Conservation (phyloP, 2,113 vertebrate genomes). For the Coracopsis vasa region DNA sequence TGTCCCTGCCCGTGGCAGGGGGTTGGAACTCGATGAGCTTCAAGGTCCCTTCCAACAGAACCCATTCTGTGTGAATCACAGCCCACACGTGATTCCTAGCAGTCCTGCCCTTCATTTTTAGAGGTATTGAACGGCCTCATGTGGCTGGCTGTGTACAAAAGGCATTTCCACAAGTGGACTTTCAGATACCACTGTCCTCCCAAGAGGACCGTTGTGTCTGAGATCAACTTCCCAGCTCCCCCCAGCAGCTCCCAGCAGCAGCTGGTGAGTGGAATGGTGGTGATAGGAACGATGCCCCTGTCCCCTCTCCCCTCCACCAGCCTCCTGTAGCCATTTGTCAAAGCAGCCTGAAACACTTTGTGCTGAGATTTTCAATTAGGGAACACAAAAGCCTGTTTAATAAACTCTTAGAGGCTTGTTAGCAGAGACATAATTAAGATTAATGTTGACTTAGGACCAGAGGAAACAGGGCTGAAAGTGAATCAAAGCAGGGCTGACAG, state of each 20-base stretch:
- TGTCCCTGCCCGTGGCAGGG: neutral
- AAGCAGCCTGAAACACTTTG: neutral
- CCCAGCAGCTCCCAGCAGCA: neutral
- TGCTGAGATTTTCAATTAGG: neutral
- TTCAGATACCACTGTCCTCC: neutral
- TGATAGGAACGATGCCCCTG: accelerated
- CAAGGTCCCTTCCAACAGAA: neutral
- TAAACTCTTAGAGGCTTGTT: constrained; percentile 25
- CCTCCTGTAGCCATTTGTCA: neutral
- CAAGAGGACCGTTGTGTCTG: neutral
- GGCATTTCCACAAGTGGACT: accelerated
- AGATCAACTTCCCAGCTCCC: neutral
- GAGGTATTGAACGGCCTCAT: accelerated
- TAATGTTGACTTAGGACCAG: neutral
- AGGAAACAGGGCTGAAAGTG: neutral
- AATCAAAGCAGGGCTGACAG: neutral
- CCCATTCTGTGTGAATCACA: neutral
- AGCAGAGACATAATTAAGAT: constrained; percentile 12
- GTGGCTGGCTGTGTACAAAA: neutral
- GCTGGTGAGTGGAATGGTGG: accelerated
- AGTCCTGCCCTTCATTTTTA: neutral
- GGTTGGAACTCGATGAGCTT: neutral
- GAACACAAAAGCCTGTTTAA: constrained; percentile 21
- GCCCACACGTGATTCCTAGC: accelerated
- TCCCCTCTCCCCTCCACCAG: neutral